Evolutionary conservation across 2,113 vertebrate species (phyloP).

Genomic region (Leptosomus discolor): DNA sequence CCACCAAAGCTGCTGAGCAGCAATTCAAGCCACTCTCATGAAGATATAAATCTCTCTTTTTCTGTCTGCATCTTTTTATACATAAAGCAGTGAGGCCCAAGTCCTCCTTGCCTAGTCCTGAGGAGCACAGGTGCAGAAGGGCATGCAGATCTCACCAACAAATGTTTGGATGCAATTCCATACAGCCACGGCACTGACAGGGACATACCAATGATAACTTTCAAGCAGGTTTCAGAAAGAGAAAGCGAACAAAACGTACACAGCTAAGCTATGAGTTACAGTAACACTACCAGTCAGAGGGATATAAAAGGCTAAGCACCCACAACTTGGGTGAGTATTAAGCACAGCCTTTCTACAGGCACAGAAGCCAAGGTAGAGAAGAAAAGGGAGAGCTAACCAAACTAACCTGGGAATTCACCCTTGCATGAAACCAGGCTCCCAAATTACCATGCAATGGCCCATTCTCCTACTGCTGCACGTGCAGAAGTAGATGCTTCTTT

Average conservation of each 20-base stretch:
- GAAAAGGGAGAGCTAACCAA: not conserved
- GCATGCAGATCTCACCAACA: not conserved
- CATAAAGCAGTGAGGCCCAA: rapidly evolving
- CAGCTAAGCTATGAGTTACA: not conserved
- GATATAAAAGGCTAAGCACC: not conserved
- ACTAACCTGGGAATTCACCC: not conserved
- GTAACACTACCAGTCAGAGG: not conserved
- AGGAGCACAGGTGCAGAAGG: rapidly evolving
- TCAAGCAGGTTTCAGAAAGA: not conserved
- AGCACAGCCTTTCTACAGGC: not conserved
- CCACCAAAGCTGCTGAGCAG: not conserved
- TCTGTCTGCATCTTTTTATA: not conserved
- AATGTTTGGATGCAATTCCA: not conserved
- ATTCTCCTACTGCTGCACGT: not conserved
- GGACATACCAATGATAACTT: not conserved
- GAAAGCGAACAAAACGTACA: not conserved
- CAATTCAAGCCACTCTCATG: not conserved
- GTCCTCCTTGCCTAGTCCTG: not conserved
- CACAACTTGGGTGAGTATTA: not conserved
- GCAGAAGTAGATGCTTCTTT: not conserved
- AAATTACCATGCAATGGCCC: not conserved
- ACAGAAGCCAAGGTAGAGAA: not conserved
- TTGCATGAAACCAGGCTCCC: not conserved
- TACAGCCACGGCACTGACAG: not conserved
- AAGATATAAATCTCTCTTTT: not conserved